phyloP scores from a whole-genome alignment of 2,888 invertebrate genomes.

The Nycteola revayana region DNA sequence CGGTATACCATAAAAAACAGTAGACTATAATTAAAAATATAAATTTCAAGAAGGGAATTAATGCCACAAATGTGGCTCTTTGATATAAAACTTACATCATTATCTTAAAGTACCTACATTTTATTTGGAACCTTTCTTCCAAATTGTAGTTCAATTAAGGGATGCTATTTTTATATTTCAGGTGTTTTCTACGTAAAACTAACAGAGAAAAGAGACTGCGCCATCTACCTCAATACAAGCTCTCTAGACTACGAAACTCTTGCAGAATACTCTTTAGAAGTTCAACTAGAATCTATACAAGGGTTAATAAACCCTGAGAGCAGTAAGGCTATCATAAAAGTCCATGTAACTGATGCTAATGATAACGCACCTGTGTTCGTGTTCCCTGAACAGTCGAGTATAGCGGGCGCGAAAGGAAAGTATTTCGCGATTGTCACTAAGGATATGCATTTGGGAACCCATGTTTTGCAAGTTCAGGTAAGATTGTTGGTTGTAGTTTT shows the following conservation, averaged over 20 bases:
- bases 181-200: slow-evolving; percentile 88
- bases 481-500: slow-evolving; percentile 11
- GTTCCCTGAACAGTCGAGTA: slow-evolving; percentile 83
- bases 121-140: too few species aligned
- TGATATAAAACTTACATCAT: too few species aligned
- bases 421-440: slow-evolving; percentile 91
- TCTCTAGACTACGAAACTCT: slow-evolving; percentile 90
- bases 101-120: too few species aligned
- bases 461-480: slow-evolving; percentile 90
- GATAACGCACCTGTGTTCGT: slow-evolving; percentile 94
- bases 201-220: slow-evolving; percentile 91
- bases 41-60: too few species aligned
- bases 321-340: slow-evolving; percentile 87
- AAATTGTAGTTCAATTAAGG: too few species aligned
- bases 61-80: too few species aligned
- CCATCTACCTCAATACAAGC: slow-evolving; percentile 86
- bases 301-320: slow-evolving; percentile 90
- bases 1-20: too few species aligned
- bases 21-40: too few species aligned
- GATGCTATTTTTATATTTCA: slow-evolving; percentile 41
- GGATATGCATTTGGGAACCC: slow-evolving; percentile 87
- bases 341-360: slow-evolving; percentile 93
- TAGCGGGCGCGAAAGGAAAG: slow-evolving; percentile 83
- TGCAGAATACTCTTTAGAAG: slow-evolving; percentile 87
- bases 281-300: slow-evolving; percentile 90